Base-by-base conservation (phyloP, 2,113 vertebrate species). In the Cololabis saira region DNA sequence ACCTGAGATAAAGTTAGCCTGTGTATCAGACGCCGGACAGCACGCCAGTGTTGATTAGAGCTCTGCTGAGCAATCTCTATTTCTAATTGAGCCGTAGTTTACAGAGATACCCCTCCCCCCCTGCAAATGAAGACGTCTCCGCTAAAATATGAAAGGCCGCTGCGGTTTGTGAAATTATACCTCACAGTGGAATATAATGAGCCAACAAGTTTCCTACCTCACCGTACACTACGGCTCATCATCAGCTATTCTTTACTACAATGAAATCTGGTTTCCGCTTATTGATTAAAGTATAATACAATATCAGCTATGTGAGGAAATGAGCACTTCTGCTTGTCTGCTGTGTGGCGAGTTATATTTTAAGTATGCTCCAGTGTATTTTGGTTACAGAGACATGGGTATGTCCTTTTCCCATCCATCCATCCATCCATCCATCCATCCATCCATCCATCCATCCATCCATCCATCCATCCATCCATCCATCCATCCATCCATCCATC, bases 11-110 rank as follows among this genome's bases (percentile, higher is more conserved):
- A 81, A 81, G 85, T 80, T 68, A 49, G 40, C 30, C 40, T 49
- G 77, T 86, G 91, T 66, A 79, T 92, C 87, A 84, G 76, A 82
- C 57, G 45, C 49, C 33, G 19, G 4, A 60, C 56, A 75, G 41
- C 16, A 27, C 45, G 69, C 78, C 82, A 55, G 60, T 12, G 24
- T 68, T 80, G 87, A 87, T 89, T 90, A 91, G 78, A 77, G 21
- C 57, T 11, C 30, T 21, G 67, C 45, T 49, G 54, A 81, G 78
- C 71, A 80, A 83, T 80, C 74, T 85, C 61, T 74, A 59, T 78
- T 81, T 63, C 57, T 71, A 84, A 78, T 74, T 73, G 71, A 83
- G 80, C 40, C 13, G 42, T 44, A 73, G 65, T 78, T 82, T 76
- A 72, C 44, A 67, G 53, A 33, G 59, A 66, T 44, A 54, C 55